phyloP scores from a whole-genome alignment of 1,140 invertebrate species.

The Pogonomyrmex barbatus region DNA sequence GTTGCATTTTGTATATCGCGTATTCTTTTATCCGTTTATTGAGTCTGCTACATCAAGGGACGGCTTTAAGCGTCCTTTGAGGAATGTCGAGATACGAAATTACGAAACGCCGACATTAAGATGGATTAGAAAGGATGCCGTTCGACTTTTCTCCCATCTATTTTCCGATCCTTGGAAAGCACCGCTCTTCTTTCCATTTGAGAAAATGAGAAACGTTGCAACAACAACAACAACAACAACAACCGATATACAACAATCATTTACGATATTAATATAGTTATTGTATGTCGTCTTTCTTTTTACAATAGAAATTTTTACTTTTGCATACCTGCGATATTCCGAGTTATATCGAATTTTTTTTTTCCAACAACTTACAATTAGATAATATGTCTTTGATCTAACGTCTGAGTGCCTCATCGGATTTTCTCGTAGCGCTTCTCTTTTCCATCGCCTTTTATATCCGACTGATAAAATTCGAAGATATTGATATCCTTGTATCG shows the following conservation, averaged over 20 bases:
- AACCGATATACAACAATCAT: not conserved
- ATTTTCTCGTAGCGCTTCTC: not conserved
- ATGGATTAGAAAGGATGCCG: slow-evolving; percentile 3
- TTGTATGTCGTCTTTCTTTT: not conserved
- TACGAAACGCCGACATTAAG: slow-evolving; percentile 47
- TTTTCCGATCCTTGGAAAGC: not conserved
- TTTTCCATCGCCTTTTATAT: slow-evolving; percentile 44
- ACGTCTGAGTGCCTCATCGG: not conserved
- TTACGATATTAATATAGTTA: not conserved
- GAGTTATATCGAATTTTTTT: not conserved
- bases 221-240: not conserved
- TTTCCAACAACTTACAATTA: not conserved
- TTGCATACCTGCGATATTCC: not conserved
- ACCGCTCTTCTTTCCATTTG: not conserved
- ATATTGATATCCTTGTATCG: slow-evolving; percentile 54
- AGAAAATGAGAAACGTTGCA: not conserved
- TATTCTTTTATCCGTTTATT: slow-evolving; percentile 48
- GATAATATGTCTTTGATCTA: not conserved
- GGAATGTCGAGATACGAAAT: slow-evolving; percentile 47
- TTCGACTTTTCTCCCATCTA: not conserved
- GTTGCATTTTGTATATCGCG: slow-evolving; percentile 53
- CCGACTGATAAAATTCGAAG: slow-evolving; percentile 15
- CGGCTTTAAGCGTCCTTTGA: slow-evolving; percentile 39
- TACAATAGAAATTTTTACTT: not conserved
- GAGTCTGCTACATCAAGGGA: slow-evolving; percentile 31